Percentiles rank a stretch among this genome's conserved stretches.
Conservation (phyloP, 1,140 invertebrate genomes). For the Bombyx mandarina region DNA sequence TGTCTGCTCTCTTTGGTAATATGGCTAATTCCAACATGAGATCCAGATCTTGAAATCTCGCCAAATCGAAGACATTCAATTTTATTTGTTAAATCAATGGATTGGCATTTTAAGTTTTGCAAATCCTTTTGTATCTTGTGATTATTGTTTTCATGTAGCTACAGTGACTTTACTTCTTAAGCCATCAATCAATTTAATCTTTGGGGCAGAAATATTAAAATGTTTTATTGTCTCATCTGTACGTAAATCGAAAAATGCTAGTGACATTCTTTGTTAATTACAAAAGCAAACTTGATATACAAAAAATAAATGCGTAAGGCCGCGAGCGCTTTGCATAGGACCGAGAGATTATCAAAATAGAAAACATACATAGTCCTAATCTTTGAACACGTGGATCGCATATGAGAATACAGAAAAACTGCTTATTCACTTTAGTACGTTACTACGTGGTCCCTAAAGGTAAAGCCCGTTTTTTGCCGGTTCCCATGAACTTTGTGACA, state of each 20-base stretch:
- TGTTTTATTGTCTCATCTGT: too few species aligned
- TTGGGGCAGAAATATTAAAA: too few species aligned
- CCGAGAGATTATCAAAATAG: conserved; percentile 32
- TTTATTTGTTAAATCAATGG: too few species aligned
- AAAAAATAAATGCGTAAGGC: not conserved
- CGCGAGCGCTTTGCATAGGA: conserved; percentile 31
- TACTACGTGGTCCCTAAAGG: conserved; percentile 45
- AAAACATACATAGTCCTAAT: conserved; percentile 41
- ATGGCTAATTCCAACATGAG: not conserved
- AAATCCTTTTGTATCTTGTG: too few species aligned
- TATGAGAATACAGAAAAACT: conserved; percentile 49
- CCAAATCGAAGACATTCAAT: too few species aligned
- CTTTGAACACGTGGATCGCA: conserved; percentile 58
- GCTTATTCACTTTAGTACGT: conserved; percentile 57
- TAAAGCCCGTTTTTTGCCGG: conserved; percentile 59
- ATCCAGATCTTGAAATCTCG: not conserved
- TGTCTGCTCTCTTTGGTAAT: conserved; percentile 30
- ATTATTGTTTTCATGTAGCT: too few species aligned
- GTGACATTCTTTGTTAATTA: conserved; percentile 19
- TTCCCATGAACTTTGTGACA: conserved; percentile 68
- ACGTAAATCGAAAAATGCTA: not conserved
- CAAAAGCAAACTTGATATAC: conserved; percentile 13
- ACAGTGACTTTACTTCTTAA: too few species aligned
- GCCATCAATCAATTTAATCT: too few species aligned
- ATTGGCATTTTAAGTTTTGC: too few species aligned